Conservation (phyloP, 2,797 vertebrate species). For the Cygnus olor region DNA sequence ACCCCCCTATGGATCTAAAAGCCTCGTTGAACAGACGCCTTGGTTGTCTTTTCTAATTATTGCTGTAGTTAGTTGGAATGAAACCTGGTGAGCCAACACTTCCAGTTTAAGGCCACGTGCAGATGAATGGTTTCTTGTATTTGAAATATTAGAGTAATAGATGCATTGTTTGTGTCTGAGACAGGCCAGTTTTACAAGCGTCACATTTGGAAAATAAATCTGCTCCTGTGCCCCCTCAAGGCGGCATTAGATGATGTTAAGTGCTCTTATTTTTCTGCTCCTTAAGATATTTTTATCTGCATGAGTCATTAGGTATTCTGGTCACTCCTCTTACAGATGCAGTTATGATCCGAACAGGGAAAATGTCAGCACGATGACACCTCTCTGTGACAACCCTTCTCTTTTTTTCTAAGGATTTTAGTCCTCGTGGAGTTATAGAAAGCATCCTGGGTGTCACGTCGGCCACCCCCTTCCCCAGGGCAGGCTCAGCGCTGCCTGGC, state of each 20-base stretch:
- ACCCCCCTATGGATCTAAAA: neutral
- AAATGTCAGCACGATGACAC: slow-evolving; percentile 19
- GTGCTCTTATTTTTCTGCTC: slow-evolving; percentile 30
- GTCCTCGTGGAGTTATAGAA: neutral
- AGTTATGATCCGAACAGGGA: slow-evolving; percentile 35
- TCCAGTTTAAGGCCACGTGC: neutral
- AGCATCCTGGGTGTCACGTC: neutral
- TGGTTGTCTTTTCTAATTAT: neutral
- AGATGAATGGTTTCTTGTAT: neutral
- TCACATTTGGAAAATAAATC: neutral
- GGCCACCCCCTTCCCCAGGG: neutral
- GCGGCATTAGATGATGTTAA: slow-evolving; percentile 24
- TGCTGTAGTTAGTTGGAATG: neutral
- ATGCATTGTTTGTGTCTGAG: neutral
- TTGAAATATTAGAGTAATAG: neutral
- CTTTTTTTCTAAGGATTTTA: neutral
- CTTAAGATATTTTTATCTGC: slow-evolving; percentile 42
- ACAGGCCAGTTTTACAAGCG: neutral
- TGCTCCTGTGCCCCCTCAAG: slow-evolving; percentile 14
- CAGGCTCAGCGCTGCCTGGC: neutral
- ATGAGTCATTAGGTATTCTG: slow-evolving; percentile 65
- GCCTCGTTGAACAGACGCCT: neutral
- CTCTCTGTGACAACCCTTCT: neutral
- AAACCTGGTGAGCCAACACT: neutral
- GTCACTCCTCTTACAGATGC: slow-evolving; percentile 34